phyloP scores from a whole-genome alignment of 2,888 invertebrate species.

The Smittia aterrima region DNA sequence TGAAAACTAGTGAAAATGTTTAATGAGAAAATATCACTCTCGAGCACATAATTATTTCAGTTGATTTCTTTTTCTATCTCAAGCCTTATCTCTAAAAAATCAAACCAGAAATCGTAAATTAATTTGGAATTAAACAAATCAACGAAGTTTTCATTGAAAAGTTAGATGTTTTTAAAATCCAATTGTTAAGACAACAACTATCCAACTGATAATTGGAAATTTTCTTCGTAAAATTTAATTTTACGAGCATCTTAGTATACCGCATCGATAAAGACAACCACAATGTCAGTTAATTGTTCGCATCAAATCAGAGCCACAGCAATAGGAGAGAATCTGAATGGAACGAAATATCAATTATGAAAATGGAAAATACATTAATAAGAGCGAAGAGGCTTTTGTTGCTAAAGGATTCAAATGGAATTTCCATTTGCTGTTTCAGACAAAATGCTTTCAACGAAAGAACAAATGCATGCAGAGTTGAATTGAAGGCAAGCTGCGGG shows the following conservation, averaged over 20 bases:
- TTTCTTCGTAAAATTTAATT: neutral
- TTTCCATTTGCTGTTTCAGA: neutral
- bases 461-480: neutral
- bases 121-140: neutral
- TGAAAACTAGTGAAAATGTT: constrained; percentile 16
- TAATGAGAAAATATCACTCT: constrained; percentile 1
- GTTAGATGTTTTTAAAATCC: too few species aligned
- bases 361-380: neutral
- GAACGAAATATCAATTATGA: neutral
- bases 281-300: neutral
- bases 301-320: constrained; percentile 7
- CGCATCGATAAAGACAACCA: neutral
- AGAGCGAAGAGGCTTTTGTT: neutral
- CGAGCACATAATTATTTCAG: neutral
- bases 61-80: neutral
- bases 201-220: neutral
- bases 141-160: too few species aligned
- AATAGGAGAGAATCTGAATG: neutral
- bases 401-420: too few species aligned
- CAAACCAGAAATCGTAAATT: neutral
- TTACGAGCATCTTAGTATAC: neutral
- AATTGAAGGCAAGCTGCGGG: neutral
- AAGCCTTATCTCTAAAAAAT: neutral
- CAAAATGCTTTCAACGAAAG: neutral
- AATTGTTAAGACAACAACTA: too few species aligned